These are phyloP conservation scores for Sardina pilchardus DNA, from an alignment of 2,113 vertebrate species.

Conservation along the genomic window DNA sequence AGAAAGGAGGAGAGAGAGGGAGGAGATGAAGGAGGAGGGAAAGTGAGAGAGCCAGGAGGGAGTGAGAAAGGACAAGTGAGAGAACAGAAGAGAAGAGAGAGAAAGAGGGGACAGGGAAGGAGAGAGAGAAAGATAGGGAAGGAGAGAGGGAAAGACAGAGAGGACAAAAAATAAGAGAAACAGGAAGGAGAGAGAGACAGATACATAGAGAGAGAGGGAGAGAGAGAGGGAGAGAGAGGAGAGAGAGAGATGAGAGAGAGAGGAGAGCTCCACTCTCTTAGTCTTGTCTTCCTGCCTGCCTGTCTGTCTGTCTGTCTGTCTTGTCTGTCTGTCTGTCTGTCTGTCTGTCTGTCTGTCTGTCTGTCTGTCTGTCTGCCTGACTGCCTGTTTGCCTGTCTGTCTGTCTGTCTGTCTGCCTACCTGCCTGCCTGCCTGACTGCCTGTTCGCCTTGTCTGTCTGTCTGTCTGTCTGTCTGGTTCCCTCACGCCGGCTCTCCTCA, in stretches of 20 bases:
- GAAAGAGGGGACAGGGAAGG: background rate
- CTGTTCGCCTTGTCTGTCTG: background rate
- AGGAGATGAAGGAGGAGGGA: background rate
- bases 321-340: no score
- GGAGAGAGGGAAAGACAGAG: background rate
- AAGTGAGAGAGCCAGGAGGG: background rate
- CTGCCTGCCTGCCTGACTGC: background rate
- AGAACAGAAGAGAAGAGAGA: background rate
- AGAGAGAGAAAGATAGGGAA: background rate
- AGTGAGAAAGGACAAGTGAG: background rate
- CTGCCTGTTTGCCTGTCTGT: no score
- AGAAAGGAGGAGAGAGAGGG: background rate
- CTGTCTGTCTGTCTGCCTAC: background rate
- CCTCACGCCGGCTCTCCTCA: conserved; percentile 60
- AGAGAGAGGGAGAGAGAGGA: no score
- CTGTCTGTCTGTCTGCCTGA: no score
- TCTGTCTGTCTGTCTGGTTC: conserved; percentile 62
- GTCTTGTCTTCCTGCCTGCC: no score
- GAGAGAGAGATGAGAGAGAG: no score
- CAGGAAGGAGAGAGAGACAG: no score
- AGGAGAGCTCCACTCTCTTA: no score
- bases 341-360: no score
- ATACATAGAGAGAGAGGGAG: no score
- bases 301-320: no score
- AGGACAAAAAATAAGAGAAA: conserved; percentile 29